phyloP scores from a whole-genome alignment of 2,113 vertebrate genomes.

The Meleagris gallopavo region DNA sequence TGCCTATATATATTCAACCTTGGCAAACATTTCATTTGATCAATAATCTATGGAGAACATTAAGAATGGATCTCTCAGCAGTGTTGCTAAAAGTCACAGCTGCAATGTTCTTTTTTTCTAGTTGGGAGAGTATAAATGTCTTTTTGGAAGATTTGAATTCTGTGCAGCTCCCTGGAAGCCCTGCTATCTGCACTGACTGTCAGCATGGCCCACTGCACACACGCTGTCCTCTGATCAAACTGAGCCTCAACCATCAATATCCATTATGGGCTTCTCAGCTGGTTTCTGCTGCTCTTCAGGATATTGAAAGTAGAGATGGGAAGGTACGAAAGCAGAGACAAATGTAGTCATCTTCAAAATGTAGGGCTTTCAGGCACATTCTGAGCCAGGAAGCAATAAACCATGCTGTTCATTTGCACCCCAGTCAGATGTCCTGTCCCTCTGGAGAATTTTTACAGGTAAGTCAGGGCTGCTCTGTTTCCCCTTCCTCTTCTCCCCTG shows the following conservation, averaged over 20 bases:
- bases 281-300: not conserved
- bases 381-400: not conserved
- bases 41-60: not conserved
- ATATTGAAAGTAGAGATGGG: not conserved
- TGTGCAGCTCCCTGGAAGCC: not conserved
- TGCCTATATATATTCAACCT: not conserved
- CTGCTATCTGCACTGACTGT: not conserved
- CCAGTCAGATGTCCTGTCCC: not conserved
- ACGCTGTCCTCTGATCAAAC: not conserved
- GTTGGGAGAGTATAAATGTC: not conserved
- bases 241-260: not conserved
- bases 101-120: not conserved
- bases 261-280: not conserved
- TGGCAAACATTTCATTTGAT: not conserved
- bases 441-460: not conserved
- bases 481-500: not conserved
- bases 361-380: not conserved
- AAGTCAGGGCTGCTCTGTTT: not conserved
- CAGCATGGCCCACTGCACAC: not conserved
- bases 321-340: not conserved
- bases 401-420: not conserved
- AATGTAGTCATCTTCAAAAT: not conserved
- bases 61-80: conserved; percentile 7
- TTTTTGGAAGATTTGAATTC: not conserved
- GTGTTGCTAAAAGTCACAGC: not conserved